phyloP scores from a whole-genome alignment of 2,888 invertebrate genomes.

The Caenorhabditis auriculariae region DNA sequence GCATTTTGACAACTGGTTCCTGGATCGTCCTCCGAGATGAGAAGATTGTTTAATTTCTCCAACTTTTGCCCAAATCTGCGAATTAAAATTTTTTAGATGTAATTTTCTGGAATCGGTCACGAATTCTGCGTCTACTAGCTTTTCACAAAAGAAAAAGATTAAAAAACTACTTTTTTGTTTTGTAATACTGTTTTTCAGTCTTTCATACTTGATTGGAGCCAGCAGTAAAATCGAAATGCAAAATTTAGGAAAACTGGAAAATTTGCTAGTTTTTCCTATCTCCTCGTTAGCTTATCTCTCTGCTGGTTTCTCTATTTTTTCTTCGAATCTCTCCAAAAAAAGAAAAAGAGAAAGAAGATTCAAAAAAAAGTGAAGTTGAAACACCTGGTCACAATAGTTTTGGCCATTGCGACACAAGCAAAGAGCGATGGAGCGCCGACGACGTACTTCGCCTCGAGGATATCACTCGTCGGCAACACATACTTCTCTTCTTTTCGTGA shows the following conservation, averaged over 20 bases:
- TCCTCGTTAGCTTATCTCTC: conserved; percentile 1
- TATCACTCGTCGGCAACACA: conserved; percentile 12
- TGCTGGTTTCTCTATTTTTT: conserved; percentile 4
- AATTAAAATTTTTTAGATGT: too few species aligned
- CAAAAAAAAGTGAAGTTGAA: not conserved
- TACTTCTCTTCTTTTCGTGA: conserved; percentile 5
- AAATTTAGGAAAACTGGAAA: not conserved
- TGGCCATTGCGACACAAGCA: conserved; percentile 46
- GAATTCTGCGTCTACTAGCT: not conserved
- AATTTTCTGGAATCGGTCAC: too few species aligned
- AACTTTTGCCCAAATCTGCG: too few species aligned
- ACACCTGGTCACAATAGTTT: conserved; percentile 42
- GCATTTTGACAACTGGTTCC: too few species aligned
- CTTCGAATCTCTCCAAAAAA: conserved; percentile 10
- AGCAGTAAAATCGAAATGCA: too few species aligned
- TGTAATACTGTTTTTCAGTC: not conserved
- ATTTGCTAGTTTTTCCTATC: conserved; percentile 1
- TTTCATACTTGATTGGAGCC: too few species aligned
- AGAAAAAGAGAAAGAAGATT: not conserved
- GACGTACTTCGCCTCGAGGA: conserved; percentile 30
- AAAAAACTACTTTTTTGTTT: not conserved
- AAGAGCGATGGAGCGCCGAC: conserved; percentile 51
- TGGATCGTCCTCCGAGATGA: too few species aligned
- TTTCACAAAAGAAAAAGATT: not conserved
- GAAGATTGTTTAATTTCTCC: too few species aligned